Percentiles rank a stretch among this genome's conserved stretches.
These are phyloP conservation scores for Anguilla rostrata DNA, from an alignment of 2,113 vertebrate species.

Conservation along the genomic window DNA sequence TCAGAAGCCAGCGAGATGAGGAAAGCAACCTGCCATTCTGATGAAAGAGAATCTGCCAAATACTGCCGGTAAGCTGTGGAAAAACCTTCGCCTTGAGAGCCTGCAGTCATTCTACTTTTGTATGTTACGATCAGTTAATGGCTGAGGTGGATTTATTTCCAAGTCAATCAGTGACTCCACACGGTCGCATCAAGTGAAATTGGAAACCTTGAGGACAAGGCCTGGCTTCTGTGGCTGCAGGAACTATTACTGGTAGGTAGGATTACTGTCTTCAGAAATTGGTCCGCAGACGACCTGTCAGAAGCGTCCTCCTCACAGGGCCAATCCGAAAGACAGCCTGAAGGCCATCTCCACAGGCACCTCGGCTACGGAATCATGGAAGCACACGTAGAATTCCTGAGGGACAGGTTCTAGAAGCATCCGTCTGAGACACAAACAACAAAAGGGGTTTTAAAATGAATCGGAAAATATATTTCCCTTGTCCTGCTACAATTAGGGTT, in stretches of 20 bases:
- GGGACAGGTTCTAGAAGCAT: slow-evolving; percentile 85
- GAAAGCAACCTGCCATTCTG: background rate
- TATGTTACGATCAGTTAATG: background rate
- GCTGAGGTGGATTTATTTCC: background rate
- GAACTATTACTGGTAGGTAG: background rate
- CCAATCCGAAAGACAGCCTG: slow-evolving; percentile 87
- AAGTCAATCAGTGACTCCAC: background rate
- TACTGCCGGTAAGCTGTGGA: background rate
- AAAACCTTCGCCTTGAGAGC: background rate
- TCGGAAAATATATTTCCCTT: background rate
- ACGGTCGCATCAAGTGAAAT: background rate
- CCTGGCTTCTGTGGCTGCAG: background rate
- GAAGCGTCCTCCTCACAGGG: slow-evolving; percentile 57
- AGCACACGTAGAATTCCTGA: slow-evolving; percentile 95
- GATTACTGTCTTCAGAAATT: background rate
- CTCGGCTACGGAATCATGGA: slow-evolving; percentile 92
- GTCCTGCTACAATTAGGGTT: background rate
- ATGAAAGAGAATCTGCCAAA: background rate
- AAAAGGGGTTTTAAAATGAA: background rate
- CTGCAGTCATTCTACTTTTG: too few relatives aligned
- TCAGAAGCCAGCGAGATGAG: background rate
- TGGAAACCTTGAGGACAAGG: background rate
- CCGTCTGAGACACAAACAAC: slow-evolving; percentile 69
- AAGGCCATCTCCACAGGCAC: slow-evolving; percentile 93
- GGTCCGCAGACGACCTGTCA: background rate